Conservation (phyloP, 1,140 invertebrate species). For the Nixonia krombeini region DNA sequence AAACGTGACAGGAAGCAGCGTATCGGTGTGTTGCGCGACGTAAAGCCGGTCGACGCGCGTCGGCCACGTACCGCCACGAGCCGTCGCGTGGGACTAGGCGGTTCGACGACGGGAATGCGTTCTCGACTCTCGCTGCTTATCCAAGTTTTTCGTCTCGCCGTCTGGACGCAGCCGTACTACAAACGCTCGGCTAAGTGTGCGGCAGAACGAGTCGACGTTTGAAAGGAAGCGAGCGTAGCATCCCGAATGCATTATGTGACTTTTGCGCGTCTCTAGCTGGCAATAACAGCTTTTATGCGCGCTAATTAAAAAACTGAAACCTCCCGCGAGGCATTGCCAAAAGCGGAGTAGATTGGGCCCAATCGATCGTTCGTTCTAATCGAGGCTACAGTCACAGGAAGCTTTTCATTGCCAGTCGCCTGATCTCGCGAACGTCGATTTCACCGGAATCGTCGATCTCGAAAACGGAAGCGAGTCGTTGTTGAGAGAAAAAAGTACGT, state of each 20-base stretch:
- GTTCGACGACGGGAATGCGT: conserved; percentile 44
- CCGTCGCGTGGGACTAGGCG: conserved; percentile 63
- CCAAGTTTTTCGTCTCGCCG: conserved; percentile 49
- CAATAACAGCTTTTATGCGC: not conserved
- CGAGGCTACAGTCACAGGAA: too few species aligned
- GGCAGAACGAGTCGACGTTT: conserved; percentile 26
- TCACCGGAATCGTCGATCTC: not conserved
- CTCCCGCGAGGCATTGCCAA: too few species aligned
- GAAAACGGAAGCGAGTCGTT: not conserved
- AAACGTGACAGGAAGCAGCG: too few species aligned
- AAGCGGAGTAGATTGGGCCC: too few species aligned
- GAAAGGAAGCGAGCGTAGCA: conserved; percentile 23
- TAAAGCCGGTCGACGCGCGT: too few species aligned
- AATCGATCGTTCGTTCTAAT: too few species aligned
- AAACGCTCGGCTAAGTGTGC: conserved; percentile 25
- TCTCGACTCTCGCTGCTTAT: conserved; percentile 31
- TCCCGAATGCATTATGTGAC: not conserved
- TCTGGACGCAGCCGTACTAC: conserved; percentile 44
- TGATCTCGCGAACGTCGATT: too few species aligned
- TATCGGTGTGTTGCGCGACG: too few species aligned
- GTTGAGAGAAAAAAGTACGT: conserved; percentile 36
- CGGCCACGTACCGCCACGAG: conserved; percentile 60
- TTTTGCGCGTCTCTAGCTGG: not conserved
- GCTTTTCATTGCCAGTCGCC: too few species aligned
- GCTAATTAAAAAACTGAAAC: not conserved